Conservation (phyloP, 1,140 invertebrate genomes). For the Brachionus rotundiformis region DNA sequence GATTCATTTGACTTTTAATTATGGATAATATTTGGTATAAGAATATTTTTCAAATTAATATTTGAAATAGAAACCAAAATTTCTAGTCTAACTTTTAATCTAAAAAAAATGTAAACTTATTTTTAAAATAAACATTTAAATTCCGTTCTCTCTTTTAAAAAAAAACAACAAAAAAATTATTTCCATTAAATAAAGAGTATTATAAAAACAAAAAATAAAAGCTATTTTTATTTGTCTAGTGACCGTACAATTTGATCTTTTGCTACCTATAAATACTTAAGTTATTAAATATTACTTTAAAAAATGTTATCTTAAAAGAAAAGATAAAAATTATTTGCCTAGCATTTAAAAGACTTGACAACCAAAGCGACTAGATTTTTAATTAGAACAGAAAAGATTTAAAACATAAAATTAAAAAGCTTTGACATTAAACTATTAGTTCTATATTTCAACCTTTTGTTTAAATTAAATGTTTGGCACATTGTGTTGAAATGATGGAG, state of each 20-base stretch:
- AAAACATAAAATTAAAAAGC: background rate
- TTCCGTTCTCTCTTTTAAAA: no score
- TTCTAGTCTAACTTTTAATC: no score
- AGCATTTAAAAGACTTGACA: background rate
- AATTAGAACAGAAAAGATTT: slow-evolving; percentile 7
- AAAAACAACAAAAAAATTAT: no score
- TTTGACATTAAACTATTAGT: slow-evolving; percentile 4
- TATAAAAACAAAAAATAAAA: no score
- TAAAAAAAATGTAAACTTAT: no score
- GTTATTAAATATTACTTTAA: background rate
- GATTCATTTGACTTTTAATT: no score
- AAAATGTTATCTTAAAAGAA: slow-evolving; percentile 3
- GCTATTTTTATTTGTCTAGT: background rate
- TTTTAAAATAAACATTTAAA: no score
- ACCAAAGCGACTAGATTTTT: background rate
- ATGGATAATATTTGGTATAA: no score
- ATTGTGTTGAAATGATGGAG: background rate
- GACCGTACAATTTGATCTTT: background rate
- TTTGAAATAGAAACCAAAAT: no score
- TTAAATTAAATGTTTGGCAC: background rate
- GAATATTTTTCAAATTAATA: no score
- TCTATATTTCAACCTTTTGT: background rate
- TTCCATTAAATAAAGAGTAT: no score
- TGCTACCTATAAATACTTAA: slow-evolving; percentile 8
- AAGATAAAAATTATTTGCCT: slow-evolving; percentile 5